Percentiles rank a stretch among this genome's conserved stretches.
phyloP scores from a whole-genome alignment of 2,797 vertebrate species.

The Astyanax mexicanus region DNA sequence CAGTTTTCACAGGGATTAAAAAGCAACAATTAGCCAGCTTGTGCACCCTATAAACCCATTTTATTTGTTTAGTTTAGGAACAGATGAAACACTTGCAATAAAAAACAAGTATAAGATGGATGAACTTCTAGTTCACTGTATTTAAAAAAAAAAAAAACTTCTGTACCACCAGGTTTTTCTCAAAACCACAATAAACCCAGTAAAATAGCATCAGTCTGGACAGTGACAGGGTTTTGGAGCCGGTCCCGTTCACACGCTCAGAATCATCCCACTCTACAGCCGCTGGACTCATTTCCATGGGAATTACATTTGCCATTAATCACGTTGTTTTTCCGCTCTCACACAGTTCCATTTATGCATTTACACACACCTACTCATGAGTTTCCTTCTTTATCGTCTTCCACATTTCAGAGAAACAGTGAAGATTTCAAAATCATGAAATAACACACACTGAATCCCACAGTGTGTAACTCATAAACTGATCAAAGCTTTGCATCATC shows the following conservation, averaged over 20 bases:
- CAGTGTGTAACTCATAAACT: too few relatives aligned
- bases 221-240: background rate
- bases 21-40: too few relatives aligned
- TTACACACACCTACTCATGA: too few relatives aligned
- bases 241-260: background rate
- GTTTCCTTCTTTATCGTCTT: background rate
- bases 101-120: too few relatives aligned
- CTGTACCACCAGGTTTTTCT: too few relatives aligned
- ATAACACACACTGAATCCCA: too few relatives aligned
- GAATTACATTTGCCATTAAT: background rate
- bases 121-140: background rate
- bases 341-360: too few relatives aligned
- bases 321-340: background rate
- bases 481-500: background rate
- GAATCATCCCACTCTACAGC: background rate
- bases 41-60: too few relatives aligned
- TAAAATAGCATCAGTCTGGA: background rate
- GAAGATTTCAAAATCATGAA: background rate
- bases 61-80: too few relatives aligned
- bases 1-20: too few relatives aligned
- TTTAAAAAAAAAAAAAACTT: slow-evolving; percentile 8
- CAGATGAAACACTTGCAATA: too few relatives aligned
- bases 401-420: background rate
- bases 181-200: background rate
- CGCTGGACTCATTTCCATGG: background rate